Evolutionary conservation across 2,888 invertebrate species (phyloP).

Genomic region (Archips xylosteana): DNA sequence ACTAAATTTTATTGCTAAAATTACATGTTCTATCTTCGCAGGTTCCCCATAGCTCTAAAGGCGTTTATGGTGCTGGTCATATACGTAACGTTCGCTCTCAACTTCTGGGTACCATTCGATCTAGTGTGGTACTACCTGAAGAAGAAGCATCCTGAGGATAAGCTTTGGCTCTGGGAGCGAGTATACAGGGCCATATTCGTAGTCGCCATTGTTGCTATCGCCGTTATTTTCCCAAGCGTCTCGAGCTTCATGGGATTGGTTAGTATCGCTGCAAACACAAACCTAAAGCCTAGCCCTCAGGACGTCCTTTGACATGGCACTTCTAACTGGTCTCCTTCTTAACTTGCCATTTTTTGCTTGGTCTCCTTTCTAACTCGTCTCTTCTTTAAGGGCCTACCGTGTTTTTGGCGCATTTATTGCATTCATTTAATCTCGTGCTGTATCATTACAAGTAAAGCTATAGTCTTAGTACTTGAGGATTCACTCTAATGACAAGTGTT

Average conservation of each 20-base stretch:
- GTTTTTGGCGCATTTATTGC: no score
- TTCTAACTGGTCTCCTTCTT: no score
- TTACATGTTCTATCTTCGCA: conserved; percentile 45
- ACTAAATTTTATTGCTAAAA: no score
- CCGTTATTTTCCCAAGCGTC: conserved; percentile 57
- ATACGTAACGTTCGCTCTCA: conserved; percentile 59
- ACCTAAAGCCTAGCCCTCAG: no score
- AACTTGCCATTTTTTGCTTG: no score
- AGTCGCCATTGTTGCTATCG: conserved; percentile 49
- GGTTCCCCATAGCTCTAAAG: conserved; percentile 59
- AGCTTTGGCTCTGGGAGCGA: conserved; percentile 64
- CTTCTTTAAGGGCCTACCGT: no score
- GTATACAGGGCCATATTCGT: conserved; percentile 57
- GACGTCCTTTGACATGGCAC: no score
- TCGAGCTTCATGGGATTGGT: conserved; percentile 62
- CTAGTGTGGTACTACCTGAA: conserved; percentile 62
- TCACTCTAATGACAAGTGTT: no score
- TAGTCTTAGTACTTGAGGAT: no score
- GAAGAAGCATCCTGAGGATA: conserved; percentile 45
- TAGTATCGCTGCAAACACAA: conserved; percentile 41
- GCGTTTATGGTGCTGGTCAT: conserved; percentile 57
- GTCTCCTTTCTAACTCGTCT: no score
- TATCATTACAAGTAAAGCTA: no score
- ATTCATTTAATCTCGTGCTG: no score
- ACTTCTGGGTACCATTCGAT: conserved; percentile 66